Percentiles rank a stretch among this genome's conserved stretches.
Evolutionary conservation across 2,113 vertebrate species (phyloP).

Genomic region (Hemiscyllium ocellatum): DNA sequence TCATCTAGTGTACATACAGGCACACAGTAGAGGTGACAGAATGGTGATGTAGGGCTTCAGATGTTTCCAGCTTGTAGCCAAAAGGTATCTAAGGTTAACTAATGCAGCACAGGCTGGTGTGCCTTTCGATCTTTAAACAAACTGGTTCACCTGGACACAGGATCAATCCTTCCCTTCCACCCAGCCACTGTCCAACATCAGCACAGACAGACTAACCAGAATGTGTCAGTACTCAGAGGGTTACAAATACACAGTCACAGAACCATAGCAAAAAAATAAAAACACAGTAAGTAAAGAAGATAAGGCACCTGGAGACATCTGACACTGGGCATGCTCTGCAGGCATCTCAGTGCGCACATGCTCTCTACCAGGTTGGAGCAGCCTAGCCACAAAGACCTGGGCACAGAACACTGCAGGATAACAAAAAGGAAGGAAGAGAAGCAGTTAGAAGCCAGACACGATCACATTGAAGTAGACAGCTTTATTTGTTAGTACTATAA

Average conservation of each 20-base stretch:
- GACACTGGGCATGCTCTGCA: conserved; percentile 99
- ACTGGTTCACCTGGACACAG: too few species aligned
- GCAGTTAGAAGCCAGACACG: conserved; percentile 77
- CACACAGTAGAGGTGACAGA: not conserved
- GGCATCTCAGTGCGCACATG: conserved; percentile 99
- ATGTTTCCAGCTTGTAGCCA: not conserved
- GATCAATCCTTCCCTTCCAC: too few species aligned
- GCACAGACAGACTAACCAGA: not conserved
- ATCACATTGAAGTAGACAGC: conserved; percentile 48
- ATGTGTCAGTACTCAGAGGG: conserved; percentile 49
- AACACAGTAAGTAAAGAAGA: conserved; percentile 81
- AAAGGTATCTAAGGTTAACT: not conserved
- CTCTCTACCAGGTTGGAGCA: conserved; percentile 99
- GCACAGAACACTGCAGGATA: conserved; percentile 99
- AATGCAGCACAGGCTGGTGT: not conserved
- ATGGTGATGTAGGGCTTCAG: not conserved
- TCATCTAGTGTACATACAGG: not conserved
- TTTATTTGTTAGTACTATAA: conserved; percentile 36
- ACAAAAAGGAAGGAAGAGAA: conserved; percentile 87
- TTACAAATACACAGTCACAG: conserved; percentile 66
- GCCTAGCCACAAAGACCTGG: conserved; percentile 99
- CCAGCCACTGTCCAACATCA: not conserved
- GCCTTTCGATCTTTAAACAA: not conserved
- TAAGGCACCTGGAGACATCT: conserved; percentile 98
- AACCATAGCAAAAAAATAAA: conserved; percentile 52